Evolutionary conservation across 2,888 invertebrate genomes (phyloP).

Genomic region (Halictus quadricinctus): DNA sequence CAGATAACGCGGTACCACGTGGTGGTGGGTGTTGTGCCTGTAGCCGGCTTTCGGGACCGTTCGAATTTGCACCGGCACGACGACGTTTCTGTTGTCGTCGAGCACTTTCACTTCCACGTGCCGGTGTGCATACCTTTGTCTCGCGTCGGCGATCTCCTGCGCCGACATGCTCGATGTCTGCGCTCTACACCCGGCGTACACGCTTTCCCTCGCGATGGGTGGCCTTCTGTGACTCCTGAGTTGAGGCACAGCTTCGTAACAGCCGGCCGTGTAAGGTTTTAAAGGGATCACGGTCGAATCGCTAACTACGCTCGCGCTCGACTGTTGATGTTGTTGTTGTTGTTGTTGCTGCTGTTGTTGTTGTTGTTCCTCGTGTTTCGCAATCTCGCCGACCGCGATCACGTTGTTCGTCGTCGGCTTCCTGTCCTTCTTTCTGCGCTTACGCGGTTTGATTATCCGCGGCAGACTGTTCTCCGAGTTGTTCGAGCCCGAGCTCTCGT

Average conservation of each 20-base stretch:
- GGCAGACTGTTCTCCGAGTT: slow-evolving; percentile 91
- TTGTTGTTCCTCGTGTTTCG: slow-evolving; percentile 68
- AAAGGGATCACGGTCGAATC: slow-evolving; percentile 78
- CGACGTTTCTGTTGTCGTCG: slow-evolving; percentile 81
- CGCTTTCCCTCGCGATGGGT: slow-evolving; percentile 72
- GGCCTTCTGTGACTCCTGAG: slow-evolving; percentile 74
- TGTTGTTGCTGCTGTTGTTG: slow-evolving; percentile 26
- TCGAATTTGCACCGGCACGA: slow-evolving; percentile 68
- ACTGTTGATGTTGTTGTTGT: slow-evolving; percentile 51
- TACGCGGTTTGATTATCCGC: slow-evolving; percentile 94
- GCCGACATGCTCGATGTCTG: slow-evolving; percentile 64
- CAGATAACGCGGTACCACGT: slow-evolving; percentile 62
- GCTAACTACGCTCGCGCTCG: slow-evolving; percentile 29
- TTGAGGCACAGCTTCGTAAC: slow-evolving; percentile 74
- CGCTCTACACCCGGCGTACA: slow-evolving; percentile 65
- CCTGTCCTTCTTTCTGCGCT: slow-evolving; percentile 94
- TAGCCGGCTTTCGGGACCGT: slow-evolving; percentile 46
- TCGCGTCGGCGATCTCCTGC: slow-evolving; percentile 82
- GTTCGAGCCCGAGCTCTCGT: slow-evolving; percentile 88
- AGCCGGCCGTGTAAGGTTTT: slow-evolving; percentile 82
- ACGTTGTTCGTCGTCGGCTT: slow-evolving; percentile 85
- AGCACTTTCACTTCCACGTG: slow-evolving; percentile 84
- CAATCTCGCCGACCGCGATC: slow-evolving; percentile 53
- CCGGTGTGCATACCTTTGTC: slow-evolving; percentile 79
- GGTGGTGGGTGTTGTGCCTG: slow-evolving; percentile 55